phyloP scores from a whole-genome alignment of 2,797 vertebrate genomes.

The Heteromormyrus szaboi region DNA sequence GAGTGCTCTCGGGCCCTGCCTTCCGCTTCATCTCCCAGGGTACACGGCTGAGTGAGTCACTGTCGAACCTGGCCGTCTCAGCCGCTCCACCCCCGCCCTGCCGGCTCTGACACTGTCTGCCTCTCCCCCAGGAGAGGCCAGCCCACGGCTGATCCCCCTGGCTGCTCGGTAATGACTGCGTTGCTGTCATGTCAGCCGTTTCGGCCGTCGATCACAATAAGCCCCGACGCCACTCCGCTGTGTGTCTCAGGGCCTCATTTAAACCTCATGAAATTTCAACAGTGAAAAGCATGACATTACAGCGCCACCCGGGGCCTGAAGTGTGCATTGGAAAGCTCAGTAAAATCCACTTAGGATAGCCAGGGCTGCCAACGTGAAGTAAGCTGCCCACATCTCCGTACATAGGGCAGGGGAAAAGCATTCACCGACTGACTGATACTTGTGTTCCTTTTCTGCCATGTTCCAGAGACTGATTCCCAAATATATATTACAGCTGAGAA shows the following conservation, averaged over 20 bases:
- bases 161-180: constrained; percentile 40
- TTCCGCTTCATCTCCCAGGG: background rate
- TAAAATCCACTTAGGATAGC: constrained; percentile 51
- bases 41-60: background rate
- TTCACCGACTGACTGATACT: constrained; percentile 37
- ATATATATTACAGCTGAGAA: background rate
- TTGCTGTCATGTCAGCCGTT: constrained; percentile 44
- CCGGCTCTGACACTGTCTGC: background rate
- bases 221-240: background rate
- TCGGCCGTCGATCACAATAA: constrained; percentile 51
- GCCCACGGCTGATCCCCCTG: constrained; percentile 37
- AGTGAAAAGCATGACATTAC: constrained; percentile 18
- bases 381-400: constrained; percentile 32
- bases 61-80: background rate
- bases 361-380: constrained; percentile 27
- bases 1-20: background rate
- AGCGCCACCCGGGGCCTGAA: constrained; percentile 34
- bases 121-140: constrained; percentile 18
- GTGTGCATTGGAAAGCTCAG: constrained; percentile 44
- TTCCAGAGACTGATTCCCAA: background rate
- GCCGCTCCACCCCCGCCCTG: background rate
- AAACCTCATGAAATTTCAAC: constrained; percentile 45
- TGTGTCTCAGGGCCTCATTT: constrained; percentile 52
- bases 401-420: constrained; percentile 39
- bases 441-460: constrained; percentile 13